Percentiles rank a stretch among this genome's conserved stretches.
Conservation (phyloP, 2,113 vertebrate genomes). For the Onychostruthus taczanowskii region DNA sequence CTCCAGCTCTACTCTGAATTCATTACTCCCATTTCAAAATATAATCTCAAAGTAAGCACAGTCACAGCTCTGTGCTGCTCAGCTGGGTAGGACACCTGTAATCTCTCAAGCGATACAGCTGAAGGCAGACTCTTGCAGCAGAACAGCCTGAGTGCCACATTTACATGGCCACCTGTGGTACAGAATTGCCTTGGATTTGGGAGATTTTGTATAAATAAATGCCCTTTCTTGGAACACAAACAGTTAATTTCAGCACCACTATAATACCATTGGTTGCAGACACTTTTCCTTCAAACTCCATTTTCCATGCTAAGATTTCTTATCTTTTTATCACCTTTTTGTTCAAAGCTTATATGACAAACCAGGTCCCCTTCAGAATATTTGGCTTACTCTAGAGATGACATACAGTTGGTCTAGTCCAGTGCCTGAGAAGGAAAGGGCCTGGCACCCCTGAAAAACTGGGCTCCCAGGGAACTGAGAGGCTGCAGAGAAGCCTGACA, state of each 20-base stretch:
- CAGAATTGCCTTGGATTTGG: not conserved
- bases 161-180: not conserved
- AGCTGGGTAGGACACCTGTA: not conserved
- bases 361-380: not conserved
- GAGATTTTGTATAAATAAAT: not conserved
- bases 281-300: not conserved
- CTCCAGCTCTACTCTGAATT: not conserved
- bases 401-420: not conserved
- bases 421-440: not conserved
- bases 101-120: not conserved
- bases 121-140: not conserved
- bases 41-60: not conserved
- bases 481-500: not conserved
- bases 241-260: not conserved
- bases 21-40: not conserved
- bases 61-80: not conserved
- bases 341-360: not conserved
- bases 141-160: not conserved
- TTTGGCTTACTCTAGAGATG: not conserved
- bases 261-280: not conserved
- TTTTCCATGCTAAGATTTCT: not conserved
- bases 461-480: not conserved
- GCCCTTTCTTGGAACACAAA: not conserved
- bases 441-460: not conserved
- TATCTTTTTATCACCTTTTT: not conserved